Evolutionary conservation across 2,888 invertebrate genomes (phyloP).

Genomic region (Ecdyonurus torrentis): DNA sequence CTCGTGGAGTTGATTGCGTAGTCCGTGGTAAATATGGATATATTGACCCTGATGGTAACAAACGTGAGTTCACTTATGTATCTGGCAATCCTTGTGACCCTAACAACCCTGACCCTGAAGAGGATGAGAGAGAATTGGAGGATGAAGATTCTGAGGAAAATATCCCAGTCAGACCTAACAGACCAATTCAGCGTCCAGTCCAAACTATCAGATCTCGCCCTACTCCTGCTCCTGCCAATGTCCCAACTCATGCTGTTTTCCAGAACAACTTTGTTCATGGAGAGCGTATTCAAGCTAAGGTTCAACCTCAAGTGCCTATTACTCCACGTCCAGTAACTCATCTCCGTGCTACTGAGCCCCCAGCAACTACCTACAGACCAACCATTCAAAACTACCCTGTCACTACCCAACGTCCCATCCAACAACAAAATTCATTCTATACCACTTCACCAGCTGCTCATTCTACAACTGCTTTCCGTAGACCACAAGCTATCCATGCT

Average conservation of each 20-base stretch:
- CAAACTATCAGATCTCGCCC: conserved; percentile 26
- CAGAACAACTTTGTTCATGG: conserved; percentile 48
- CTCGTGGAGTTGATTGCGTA: conserved; percentile 68
- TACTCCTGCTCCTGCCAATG: conserved; percentile 26
- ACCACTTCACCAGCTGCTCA: conserved; percentile 17
- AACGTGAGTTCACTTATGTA: conserved; percentile 70
- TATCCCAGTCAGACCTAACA: conserved; percentile 32
- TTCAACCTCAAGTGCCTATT: conserved; percentile 21
- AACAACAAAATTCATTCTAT: conserved; percentile 12
- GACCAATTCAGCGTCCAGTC: conserved; percentile 15
- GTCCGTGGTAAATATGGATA: conserved; percentile 78
- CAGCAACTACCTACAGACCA: conserved; percentile 48
- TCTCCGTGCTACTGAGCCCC: conserved; percentile 34
- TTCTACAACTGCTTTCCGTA: conserved; percentile 11
- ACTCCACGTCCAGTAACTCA: conserved; percentile 37
- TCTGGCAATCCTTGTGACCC: conserved; percentile 76
- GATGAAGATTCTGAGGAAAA: conserved; percentile 38
- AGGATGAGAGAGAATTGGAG: conserved; percentile 27
- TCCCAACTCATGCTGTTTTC: conserved; percentile 44
- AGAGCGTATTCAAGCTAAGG: conserved; percentile 24
- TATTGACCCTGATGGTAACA: conserved; percentile 72
- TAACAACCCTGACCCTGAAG: conserved; percentile 53
- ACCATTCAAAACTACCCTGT: conserved; percentile 27
- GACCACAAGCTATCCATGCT: conserved; percentile 15
- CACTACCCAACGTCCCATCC: conserved; percentile 23